Percentiles rank a stretch among this genome's conserved stretches.
These are phyloP conservation scores for Psilanteris sp. DNA, from an alignment of 1,140 invertebrate genomes.

Conservation along the genomic window DNA sequence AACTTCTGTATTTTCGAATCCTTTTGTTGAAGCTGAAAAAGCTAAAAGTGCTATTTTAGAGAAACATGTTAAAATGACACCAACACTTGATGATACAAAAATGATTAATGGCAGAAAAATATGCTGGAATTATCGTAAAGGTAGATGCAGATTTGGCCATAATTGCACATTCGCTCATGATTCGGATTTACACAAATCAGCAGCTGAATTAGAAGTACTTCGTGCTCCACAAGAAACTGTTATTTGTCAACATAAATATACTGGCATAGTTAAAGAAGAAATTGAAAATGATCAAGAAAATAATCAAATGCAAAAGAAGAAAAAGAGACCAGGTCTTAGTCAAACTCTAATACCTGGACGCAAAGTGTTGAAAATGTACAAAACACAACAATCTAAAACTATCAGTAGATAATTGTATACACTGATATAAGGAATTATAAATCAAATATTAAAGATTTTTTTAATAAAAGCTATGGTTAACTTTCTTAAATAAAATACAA, in stretches of 20 bases:
- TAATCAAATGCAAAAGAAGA: constrained; percentile 81
- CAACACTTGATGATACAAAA: constrained; percentile 83
- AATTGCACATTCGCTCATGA: constrained; percentile 96
- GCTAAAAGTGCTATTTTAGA: constrained; percentile 92
- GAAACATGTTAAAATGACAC: constrained; percentile 96
- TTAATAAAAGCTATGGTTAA: too few species aligned
- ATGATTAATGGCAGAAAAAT: constrained; percentile 93
- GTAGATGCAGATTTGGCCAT: constrained; percentile 93
- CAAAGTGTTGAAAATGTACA: constrained; percentile 90
- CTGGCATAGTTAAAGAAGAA: constrained; percentile 72
- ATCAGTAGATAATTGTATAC: constrained; percentile 75
- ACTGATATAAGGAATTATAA: too few species aligned
- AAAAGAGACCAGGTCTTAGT: constrained; percentile 87
- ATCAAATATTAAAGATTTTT: too few species aligned
- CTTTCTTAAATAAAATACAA: too few species aligned
- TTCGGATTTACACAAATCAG: constrained; percentile 86
- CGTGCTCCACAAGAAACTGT: constrained; percentile 80
- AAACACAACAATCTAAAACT: constrained; percentile 82
- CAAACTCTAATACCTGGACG: constrained; percentile 90
- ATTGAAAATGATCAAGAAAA: constrained; percentile 81
- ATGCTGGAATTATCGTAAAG: constrained; percentile 96
- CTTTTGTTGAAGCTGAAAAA: constrained; percentile 92
- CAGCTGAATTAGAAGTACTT: constrained; percentile 81
- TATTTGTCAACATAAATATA: constrained; percentile 77
- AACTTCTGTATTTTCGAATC: constrained; percentile 92